Evolutionary conservation across 2,888 invertebrate species (phyloP).

Genomic region (Actias luna): DNA sequence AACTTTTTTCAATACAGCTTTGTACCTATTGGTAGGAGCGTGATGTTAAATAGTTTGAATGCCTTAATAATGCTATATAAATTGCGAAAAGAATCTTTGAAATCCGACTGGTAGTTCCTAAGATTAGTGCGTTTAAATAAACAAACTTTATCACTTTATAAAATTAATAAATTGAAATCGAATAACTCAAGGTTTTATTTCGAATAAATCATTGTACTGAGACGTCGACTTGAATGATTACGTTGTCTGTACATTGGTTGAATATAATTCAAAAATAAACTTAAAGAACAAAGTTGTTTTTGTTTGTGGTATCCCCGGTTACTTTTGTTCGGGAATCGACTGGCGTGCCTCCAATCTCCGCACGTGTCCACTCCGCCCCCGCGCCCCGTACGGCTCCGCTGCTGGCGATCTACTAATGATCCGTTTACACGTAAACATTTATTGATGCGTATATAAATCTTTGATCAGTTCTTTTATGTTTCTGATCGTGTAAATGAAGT

Average conservation of each 20-base stretch:
- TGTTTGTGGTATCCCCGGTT: slow-evolving; percentile 21
- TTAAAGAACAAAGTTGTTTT: not conserved
- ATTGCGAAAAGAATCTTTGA: too few species aligned
- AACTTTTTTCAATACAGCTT: too few species aligned
- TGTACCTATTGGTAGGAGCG: too few species aligned
- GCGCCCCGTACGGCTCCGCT: slow-evolving; percentile 13
- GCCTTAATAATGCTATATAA: too few species aligned
- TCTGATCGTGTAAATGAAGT: not conserved
- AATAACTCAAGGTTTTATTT: not conserved
- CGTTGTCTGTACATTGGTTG: not conserved
- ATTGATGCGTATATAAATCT: not conserved
- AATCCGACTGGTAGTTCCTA: too few species aligned
- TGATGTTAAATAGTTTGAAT: too few species aligned
- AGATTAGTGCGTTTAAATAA: too few species aligned
- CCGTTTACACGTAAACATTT: not conserved
- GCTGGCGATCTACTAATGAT: slow-evolving; percentile 34
- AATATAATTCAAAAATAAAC: not conserved
- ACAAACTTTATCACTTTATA: too few species aligned
- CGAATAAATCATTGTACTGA: not conserved
- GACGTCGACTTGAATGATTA: not conserved
- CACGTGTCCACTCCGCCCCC: slow-evolving; percentile 31
- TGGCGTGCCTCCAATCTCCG: slow-evolving; percentile 39
- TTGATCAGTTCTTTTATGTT: not conserved
- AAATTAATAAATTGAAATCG: not conserved
- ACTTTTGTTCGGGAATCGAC: slow-evolving; percentile 34